phyloP scores from a whole-genome alignment of 2,888 invertebrate species.

The Diaprepes abbreviatus region DNA sequence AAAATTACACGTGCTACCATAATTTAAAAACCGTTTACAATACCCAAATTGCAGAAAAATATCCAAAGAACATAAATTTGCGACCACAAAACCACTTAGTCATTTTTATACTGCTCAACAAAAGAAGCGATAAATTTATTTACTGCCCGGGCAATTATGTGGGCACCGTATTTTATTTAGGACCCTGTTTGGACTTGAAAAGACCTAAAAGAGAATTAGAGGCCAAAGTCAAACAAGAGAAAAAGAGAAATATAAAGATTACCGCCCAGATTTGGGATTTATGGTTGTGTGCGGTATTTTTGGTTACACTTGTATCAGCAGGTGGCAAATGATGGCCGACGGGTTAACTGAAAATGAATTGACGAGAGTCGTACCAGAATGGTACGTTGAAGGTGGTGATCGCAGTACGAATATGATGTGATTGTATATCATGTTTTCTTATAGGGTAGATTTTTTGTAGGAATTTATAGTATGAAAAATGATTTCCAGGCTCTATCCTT shows the following conservation, averaged over 20 bases:
- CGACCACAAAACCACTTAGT: slow-evolving; percentile 45
- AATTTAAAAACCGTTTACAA: slow-evolving; percentile 35
- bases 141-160: slow-evolving; percentile 41
- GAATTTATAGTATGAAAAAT: too few relatives aligned
- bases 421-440: too few relatives aligned
- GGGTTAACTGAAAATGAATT: too few relatives aligned
- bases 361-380: too few relatives aligned
- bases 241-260: slow-evolving; percentile 37
- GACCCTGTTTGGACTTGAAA: slow-evolving; percentile 35
- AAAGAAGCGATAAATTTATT: slow-evolving; percentile 42
- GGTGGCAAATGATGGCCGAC: slow-evolving; percentile 24
- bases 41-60: slow-evolving; percentile 38
- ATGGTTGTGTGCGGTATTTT: slow-evolving; percentile 35
- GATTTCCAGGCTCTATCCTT: too few relatives aligned
- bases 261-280: slow-evolving; percentile 42
- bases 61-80: slow-evolving; percentile 38
- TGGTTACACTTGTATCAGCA: slow-evolving; percentile 27
- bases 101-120: slow-evolving; percentile 44
- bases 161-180: slow-evolving; percentile 37
- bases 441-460: too few relatives aligned
- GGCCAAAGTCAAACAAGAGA: slow-evolving; percentile 26
- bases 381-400: too few relatives aligned
- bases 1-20: slow-evolving; percentile 34
- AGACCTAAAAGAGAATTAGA: slow-evolving; percentile 6
- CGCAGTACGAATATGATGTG: too few relatives aligned